Conservation (phyloP, 1,140 invertebrate genomes). For the Acromyrmex echinatior region DNA sequence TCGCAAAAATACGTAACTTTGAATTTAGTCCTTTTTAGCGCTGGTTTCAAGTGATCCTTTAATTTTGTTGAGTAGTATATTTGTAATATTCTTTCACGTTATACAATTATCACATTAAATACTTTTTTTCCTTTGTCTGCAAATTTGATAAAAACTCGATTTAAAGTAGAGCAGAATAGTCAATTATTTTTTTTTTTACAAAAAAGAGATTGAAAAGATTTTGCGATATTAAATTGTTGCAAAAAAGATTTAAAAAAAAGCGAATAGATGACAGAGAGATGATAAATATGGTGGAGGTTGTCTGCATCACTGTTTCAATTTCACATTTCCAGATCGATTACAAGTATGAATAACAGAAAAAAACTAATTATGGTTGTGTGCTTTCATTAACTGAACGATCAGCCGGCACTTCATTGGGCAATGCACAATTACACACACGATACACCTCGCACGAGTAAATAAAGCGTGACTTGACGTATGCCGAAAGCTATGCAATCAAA, state of each 20-base stretch:
- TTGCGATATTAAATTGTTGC: background rate
- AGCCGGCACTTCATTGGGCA: background rate
- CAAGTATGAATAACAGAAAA: background rate
- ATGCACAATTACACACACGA: constrained; percentile 15
- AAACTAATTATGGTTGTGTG: constrained; percentile 14
- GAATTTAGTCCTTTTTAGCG: too few relatives aligned
- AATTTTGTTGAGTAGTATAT: background rate
- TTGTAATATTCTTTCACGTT: background rate
- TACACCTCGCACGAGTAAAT: constrained; percentile 7
- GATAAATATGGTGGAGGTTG: background rate
- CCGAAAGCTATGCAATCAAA: constrained; percentile 1
- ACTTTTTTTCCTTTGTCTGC: background rate
- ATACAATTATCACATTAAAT: background rate
- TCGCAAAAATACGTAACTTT: too few relatives aligned
- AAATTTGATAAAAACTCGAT: background rate
- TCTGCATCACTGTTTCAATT: background rate
- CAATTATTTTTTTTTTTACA: background rate
- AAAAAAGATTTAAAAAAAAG: background rate
- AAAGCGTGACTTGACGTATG: background rate
- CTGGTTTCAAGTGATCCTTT: too few relatives aligned
- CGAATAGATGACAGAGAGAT: background rate
- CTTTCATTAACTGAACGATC: constrained; percentile 11
- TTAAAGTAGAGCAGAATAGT: background rate
- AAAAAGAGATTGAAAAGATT: background rate
- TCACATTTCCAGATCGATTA: background rate